Percentiles rank a stretch among this genome's conserved stretches.
These are phyloP conservation scores for Rhineura floridana DNA, from an alignment of 2,113 vertebrate species.

Conservation along the genomic window DNA sequence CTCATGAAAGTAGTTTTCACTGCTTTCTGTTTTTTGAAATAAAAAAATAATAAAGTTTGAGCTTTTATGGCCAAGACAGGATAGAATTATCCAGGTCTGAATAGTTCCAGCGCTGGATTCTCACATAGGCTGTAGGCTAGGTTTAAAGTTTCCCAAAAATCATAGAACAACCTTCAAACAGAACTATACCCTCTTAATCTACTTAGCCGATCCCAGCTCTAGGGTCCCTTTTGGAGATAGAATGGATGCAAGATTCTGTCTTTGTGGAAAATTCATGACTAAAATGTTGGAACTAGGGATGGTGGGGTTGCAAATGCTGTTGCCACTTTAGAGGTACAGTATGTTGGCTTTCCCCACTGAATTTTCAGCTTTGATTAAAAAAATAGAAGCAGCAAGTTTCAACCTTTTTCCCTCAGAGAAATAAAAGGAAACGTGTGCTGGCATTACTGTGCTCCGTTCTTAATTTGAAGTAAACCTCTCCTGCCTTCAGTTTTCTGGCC, in stretches of 20 bases:
- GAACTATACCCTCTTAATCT: not conserved
- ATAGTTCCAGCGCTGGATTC: not conserved
- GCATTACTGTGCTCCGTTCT: not conserved
- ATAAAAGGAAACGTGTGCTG: not conserved
- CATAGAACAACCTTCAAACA: not conserved
- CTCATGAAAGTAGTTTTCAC: not conserved
- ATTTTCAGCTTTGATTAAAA: not conserved
- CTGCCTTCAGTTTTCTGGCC: not conserved
- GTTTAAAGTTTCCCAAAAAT: not conserved
- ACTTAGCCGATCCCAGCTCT: no score
- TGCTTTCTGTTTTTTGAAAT: not conserved
- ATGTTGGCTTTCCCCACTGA: not conserved
- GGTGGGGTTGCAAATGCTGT: not conserved
- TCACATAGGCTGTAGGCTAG: not conserved
- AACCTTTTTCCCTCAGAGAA: not conserved
- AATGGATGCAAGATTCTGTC: not conserved
- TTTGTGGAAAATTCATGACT: not conserved
- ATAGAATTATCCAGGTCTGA: not conserved
- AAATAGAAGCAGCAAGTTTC: not conserved
- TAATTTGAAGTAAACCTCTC: not conserved
- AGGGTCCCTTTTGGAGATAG: not conserved
- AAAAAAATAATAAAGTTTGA: accelerated
- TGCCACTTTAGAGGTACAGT: not conserved
- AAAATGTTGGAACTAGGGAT: no score
- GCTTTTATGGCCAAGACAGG: not conserved